Evolutionary conservation across 2,797 vertebrate species (phyloP).

Genomic region (Sebastes itinus): DNA sequence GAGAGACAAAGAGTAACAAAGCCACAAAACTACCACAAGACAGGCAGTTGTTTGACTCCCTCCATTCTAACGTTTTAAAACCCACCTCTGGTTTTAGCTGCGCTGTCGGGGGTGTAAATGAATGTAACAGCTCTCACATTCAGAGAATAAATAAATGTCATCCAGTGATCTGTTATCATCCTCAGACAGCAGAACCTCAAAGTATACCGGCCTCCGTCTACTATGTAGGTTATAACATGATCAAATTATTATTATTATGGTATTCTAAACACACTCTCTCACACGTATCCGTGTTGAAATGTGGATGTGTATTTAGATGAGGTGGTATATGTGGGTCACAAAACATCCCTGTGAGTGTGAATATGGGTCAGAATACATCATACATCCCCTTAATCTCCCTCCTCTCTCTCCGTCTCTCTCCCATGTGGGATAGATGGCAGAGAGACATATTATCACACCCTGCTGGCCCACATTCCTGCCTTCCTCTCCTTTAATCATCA

Average conservation of each 20-base stretch:
- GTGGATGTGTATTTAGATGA: slow-evolving; percentile 43
- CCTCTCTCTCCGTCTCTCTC: slow-evolving; percentile 24
- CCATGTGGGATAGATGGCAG: slow-evolving; percentile 62
- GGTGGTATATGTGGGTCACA: slow-evolving; percentile 68
- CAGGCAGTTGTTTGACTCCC: not conserved
- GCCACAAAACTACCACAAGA: too few relatives aligned
- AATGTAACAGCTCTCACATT: not conserved
- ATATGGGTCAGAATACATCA: slow-evolving; percentile 77
- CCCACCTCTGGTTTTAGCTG: not conserved
- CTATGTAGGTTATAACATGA: not conserved
- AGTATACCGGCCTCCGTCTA: not conserved
- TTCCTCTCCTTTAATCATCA: slow-evolving; percentile 56
- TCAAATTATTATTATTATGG: not conserved
- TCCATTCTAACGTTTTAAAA: not conserved
- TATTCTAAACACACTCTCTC: not conserved
- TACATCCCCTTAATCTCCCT: slow-evolving; percentile 52
- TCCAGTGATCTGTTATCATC: not conserved
- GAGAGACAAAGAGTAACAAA: too few relatives aligned
- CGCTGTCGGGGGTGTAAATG: not conserved
- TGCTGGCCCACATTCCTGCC: slow-evolving; percentile 72
- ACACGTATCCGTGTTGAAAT: slow-evolving; percentile 1
- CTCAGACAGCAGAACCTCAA: not conserved
- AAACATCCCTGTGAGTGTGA: slow-evolving; percentile 49
- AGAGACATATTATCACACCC: slow-evolving; percentile 70
- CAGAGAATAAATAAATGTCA: not conserved